Evolutionary conservation across 1,140 invertebrate genomes (phyloP), one percentile per base, ranked within the genome.

Genomic region (Orchestia grillus): DNA sequence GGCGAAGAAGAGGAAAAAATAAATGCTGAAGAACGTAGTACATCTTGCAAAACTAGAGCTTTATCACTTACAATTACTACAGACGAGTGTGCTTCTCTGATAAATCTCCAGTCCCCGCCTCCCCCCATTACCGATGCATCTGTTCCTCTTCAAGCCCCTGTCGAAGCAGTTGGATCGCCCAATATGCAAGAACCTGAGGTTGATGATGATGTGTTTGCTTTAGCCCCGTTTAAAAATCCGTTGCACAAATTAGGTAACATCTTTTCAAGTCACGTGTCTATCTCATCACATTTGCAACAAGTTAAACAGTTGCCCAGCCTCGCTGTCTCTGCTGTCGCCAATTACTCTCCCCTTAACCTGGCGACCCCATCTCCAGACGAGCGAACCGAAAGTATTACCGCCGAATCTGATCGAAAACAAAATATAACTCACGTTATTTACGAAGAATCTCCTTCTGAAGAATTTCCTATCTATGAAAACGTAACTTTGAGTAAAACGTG

Each of bases 141-240:
- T n/a, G n/a, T 53, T 6, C 43, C 88, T 44, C 88, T 44, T 90
- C 43, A 90, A 42, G 92, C 43, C 44, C 44, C 92, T 40, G 44
- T 94, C 44, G 92, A 43, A 15, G 44, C 41, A 42, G 44, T 11
- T 91, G 88, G 4, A 11, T 94, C 92, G 43, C 41, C 88, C 88
- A 90, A 44, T 44, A 90, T 4, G 0, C 88, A 44, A 45, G 95
- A 96, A 40, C 77, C 95, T 53, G 90, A 95, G 28, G 96, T 96
- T 92, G 97, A 97, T 88, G 96, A 98, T 36, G 98, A 98, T 97
- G 98, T 98, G 0, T 98, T 98, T 97, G 98, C 98, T 0, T 97
- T 98, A 97, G 98, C 98, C 4, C 98, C 98, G 0, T 98, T 98
- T 97, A 98, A 98, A 40, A 98, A 98, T 96, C 97, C 98, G 0